phyloP scores from a whole-genome alignment of 2,797 vertebrate genomes.

The Coccyzus lansbergi region DNA sequence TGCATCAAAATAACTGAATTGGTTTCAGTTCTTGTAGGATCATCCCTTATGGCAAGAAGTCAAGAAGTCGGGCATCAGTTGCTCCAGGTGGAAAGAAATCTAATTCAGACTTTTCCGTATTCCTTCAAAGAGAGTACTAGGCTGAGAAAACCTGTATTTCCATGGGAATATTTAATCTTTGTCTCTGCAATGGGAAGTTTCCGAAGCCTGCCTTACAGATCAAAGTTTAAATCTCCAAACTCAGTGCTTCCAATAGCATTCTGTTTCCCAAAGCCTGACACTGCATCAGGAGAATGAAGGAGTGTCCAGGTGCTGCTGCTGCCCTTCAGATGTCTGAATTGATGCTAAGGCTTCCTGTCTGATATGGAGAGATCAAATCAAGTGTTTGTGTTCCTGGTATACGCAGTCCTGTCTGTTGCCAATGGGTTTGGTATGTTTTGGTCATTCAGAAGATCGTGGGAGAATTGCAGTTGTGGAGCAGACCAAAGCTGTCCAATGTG shows the following conservation, averaged over 20 bases:
- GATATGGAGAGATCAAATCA: not conserved
- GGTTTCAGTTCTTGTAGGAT: constrained; percentile 41
- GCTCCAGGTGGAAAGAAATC: constrained; percentile 15
- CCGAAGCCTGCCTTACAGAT: not conserved
- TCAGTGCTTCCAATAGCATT: not conserved
- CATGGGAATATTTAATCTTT: not conserved
- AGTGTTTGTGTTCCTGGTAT: not conserved
- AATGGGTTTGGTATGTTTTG: not conserved
- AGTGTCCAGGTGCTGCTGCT: not conserved
- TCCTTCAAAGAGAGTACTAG: not conserved
- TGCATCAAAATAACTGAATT: not conserved
- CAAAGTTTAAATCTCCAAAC: not conserved
- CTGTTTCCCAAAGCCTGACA: not conserved
- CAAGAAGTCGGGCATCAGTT: not conserved
- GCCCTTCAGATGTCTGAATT: not conserved
- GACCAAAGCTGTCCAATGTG: not conserved
- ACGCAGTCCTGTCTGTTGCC: not conserved
- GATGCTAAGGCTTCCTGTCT: not conserved
- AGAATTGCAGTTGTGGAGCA: not conserved
- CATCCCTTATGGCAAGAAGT: not conserved
- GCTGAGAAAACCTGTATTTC: not conserved
- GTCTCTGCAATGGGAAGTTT: not conserved
- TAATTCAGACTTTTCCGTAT: not conserved
- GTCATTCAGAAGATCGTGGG: not conserved
- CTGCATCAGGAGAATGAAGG: not conserved